Evolutionary conservation across 2,888 invertebrate species (phyloP).

Genomic region (Cephalotes varians): DNA sequence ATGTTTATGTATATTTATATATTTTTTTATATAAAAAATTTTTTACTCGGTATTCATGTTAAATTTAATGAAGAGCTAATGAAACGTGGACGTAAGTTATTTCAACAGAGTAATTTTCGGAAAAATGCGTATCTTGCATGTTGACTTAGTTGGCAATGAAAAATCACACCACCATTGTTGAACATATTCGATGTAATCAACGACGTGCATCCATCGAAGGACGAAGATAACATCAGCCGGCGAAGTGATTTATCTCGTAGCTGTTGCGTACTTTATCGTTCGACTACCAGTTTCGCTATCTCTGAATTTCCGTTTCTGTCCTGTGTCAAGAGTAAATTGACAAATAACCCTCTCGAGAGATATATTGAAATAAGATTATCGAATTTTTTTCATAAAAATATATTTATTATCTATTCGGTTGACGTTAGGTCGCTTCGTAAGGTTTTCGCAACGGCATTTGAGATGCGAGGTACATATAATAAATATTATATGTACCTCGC

Average conservation of each 20-base stretch:
- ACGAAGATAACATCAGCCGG: not conserved
- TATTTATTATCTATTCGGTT: not conserved
- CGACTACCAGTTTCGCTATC: not conserved
- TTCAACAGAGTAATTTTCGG: not conserved
- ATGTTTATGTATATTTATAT: too few species aligned
- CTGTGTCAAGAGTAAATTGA: not conserved
- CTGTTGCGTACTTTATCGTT: not conserved
- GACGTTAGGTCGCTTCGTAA: not conserved
- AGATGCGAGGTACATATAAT: not conserved
- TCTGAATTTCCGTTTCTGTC: not conserved
- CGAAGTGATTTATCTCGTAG: conserved; percentile 8
- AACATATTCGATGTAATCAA: not conserved
- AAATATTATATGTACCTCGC: not conserved
- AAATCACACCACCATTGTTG: not conserved
- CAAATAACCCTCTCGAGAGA: not conserved
- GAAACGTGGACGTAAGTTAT: not conserved
- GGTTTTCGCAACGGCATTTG: not conserved
- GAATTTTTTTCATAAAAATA: not conserved
- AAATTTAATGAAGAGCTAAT: not conserved
- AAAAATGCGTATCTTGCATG: not conserved
- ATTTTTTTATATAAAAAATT: too few species aligned
- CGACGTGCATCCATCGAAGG: not conserved
- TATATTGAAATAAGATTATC: not conserved
- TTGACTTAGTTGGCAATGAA: not conserved
- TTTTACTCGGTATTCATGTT: not conserved